These are phyloP conservation scores for Drosophila anomalipes DNA, from an alignment of 2,888 invertebrate genomes.

Conservation along the genomic window DNA sequence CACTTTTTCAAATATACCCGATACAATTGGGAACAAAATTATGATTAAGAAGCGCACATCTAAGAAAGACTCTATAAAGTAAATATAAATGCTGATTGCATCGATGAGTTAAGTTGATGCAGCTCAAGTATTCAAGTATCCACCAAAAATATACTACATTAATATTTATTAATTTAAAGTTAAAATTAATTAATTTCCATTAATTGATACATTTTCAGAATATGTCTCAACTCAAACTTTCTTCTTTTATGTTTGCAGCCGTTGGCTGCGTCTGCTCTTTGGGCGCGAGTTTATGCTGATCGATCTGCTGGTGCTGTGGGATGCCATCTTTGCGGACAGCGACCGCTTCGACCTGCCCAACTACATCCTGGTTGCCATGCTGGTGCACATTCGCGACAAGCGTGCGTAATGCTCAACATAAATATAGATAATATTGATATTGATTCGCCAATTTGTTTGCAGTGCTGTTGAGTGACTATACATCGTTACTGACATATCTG, in stretches of 20 bases:
- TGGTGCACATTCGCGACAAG: conserved; percentile 89
- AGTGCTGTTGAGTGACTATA: conserved; percentile 89
- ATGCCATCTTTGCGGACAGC: conserved; percentile 92
- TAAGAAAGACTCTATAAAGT: neutral
- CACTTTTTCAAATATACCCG: neutral
- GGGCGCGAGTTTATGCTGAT: conserved; percentile 93
- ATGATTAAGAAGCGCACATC: neutral
- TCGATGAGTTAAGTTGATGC: neutral
- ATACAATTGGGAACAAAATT: neutral
- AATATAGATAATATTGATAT: neutral
- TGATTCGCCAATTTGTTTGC: conserved; percentile 7
- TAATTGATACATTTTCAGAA: neutral
- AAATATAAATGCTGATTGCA: neutral
- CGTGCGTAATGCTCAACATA: conserved; percentile 86
- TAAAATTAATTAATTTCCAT: no score
- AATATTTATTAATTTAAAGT: neutral
- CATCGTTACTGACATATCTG: conserved; percentile 88
- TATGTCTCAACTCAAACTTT: neutral
- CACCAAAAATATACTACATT: neutral
- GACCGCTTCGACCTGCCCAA: conserved; percentile 87
- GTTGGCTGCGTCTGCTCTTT: conserved; percentile 93
- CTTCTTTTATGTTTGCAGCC: conserved; percentile 86
- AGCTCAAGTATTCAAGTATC: neutral
- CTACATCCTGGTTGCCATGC: conserved; percentile 91
- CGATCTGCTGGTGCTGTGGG: conserved; percentile 92